Evolutionary conservation across 2,113 vertebrate species (phyloP).

Genomic region (Perca fluviatilis): DNA sequence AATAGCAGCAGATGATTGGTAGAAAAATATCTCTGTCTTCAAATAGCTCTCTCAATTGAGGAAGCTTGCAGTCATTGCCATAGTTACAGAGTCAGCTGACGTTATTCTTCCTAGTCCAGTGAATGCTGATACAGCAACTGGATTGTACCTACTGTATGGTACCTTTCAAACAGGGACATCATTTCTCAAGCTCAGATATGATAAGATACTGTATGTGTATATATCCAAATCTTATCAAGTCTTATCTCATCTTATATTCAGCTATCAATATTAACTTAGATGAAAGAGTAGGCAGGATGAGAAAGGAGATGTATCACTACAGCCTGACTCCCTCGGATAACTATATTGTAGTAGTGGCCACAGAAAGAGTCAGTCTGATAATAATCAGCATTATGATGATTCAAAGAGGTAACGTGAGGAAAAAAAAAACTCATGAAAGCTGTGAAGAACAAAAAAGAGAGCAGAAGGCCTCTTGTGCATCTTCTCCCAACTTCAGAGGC

Average conservation of each 20-base stretch:
- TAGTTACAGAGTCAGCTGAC: conserved; percentile 42
- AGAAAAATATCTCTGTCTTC: conserved; percentile 35
- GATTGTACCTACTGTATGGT: not conserved
- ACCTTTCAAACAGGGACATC: not conserved
- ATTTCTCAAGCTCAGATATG: not conserved
- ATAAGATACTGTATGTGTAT: no score
- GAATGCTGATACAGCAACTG: not conserved
- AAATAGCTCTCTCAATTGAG: conserved; percentile 13
- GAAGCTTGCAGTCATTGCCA: conserved; percentile 34
- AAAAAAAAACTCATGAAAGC: conserved; percentile 12
- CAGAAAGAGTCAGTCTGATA: conserved; percentile 1
- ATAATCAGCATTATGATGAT: conserved; percentile 3
- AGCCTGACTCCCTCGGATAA: not conserved
- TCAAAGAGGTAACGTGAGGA: not conserved
- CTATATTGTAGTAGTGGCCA: not conserved
- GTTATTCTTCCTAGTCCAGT: not conserved
- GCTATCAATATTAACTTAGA: not conserved
- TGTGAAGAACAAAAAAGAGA: conserved; percentile 11
- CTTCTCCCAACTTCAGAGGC: conserved; percentile 7
- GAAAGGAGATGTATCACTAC: not conserved
- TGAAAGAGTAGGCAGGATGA: not conserved
- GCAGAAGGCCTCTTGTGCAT: not conserved
- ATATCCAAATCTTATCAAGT: no score
- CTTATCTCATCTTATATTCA: not conserved
- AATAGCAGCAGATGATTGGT: conserved; percentile 31